Evolutionary conservation across 2,113 vertebrate genomes (phyloP), one percentile per base, ranked within the genome.

Genomic region (Xyrauchen texanus): DNA sequence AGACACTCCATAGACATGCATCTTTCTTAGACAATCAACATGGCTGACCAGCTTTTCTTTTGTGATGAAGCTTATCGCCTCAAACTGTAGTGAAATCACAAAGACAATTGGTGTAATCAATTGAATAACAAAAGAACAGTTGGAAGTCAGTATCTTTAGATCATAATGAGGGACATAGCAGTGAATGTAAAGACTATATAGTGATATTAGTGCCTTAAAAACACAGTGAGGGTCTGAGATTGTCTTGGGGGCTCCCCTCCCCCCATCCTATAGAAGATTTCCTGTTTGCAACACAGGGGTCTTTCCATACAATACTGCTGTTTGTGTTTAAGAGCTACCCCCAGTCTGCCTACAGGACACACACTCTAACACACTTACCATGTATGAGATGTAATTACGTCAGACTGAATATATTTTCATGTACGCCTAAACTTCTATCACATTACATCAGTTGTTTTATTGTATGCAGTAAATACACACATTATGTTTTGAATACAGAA

Each of bases 31-130:
- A 72, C 70, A 72, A 61, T 72, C 53, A 45, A 16, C 55, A 46
- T 34, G 58, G 49, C 44, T 71, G 47, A 60, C 34, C 60, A 63
- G 51, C 60, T 71, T 65, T 71, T 34, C 15, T 52, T n/a, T 64
- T 79, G 53, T 71, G 58, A 60, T 64, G 8, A 69, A 52, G 8
- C 9, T 52, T 71, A 21, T 46, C 63, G 55, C 44, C 49, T 63
- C 21, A 78, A 47, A 34, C 65, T 21, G 13, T 16, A 68, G 64
- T 46, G 15, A 51, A 60, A 60, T n/a, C 21, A 15, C 13, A n/a
- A 10, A 46, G 15, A 78, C 77, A 70, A 71, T 21, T 11, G 57
- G 3, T 63, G 60, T 13, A 71, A 68, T 69, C 11, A 49, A 4
- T 16, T 9, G 60, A 16, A 13, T 52, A 49, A 60, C 9, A 51